Base-by-base conservation (phyloP, 1,140 invertebrate genomes). In the Dinothrombium tinctorium region DNA sequence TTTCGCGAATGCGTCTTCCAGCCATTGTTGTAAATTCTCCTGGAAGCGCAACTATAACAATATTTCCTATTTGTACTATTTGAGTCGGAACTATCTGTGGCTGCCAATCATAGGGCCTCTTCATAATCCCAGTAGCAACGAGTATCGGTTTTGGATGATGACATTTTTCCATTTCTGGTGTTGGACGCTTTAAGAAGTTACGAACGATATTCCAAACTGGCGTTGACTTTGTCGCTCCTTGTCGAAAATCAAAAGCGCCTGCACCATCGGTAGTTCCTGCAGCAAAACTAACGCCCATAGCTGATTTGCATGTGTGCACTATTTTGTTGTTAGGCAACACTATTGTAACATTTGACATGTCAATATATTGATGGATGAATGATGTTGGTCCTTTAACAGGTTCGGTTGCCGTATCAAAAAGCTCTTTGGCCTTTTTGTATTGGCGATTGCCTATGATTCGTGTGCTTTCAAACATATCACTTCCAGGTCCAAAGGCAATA, bases 11-110 rank as follows among this genome's bases (percentile, higher is more conserved):
- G 37, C 84, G 62, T 40, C 86, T 66, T 1, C 84, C 84, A 2
- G 82, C 69, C 86, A 92, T 94, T 2, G 84, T 90, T 21, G 83
- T 90, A 56, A 92, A 83, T 63, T 92, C 87, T 7, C 81, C 86
- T 0, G 86, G 87, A 24, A 66, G 57, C 7, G 73, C 76, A 7
- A 86, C 58, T 11, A 76, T 64, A 12, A 43, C 9, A 1, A 80
- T 54, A 32, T 80, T 60, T 1, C 82, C 83, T 5, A 92, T 61
- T 32, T 70, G 57, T 0, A 74, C 62, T 2, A 90, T 54, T 50
- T 87, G 76, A 0, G 73, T 74, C 1, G 82, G 73, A 1, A 90
- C 74, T n/a, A 86, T 69, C 41, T 64, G 61, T 0, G 84, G 80
- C 51, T 86, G 79, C 87, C 86, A 94, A 31, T 71, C 62, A 54